phyloP scores from a whole-genome alignment of 2,888 invertebrate genomes.

The Cryptus viduatorius region DNA sequence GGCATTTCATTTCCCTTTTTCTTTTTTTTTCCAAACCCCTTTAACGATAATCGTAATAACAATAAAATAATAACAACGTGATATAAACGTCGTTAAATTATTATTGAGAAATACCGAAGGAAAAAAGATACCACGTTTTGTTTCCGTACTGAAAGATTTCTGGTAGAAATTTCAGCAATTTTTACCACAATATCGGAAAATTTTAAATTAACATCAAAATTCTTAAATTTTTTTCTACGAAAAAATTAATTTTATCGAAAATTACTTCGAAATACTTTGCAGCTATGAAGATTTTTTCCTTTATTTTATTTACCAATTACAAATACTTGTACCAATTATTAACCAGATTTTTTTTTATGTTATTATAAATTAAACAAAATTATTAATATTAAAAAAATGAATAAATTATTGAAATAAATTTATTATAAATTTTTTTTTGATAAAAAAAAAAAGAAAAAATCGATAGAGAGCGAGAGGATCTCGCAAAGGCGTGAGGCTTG shows the following conservation, averaged over 20 bases:
- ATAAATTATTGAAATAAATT: neutral
- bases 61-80: neutral
- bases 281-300: neutral
- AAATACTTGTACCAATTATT: no score
- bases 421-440: neutral
- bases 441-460: slow-evolving; percentile 12
- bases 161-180: neutral
- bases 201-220: no score
- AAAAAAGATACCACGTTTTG: neutral
- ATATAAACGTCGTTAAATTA: neutral
- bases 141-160: neutral
- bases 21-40: neutral
- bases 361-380: no score
- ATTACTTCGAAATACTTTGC: no score
- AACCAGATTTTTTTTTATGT: no score
- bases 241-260: no score
- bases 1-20: neutral
- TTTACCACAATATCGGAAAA: neutral
- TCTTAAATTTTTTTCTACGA: no score
- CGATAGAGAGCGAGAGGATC: slow-evolving; percentile 45
- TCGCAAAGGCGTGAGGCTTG: slow-evolving; percentile 52
- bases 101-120: neutral
- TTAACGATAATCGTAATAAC: neutral
- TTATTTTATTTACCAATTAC: no score
- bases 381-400: no score